Evolutionary conservation across 2,113 vertebrate genomes (phyloP).

Genomic region (Desmodus rotundus): DNA sequence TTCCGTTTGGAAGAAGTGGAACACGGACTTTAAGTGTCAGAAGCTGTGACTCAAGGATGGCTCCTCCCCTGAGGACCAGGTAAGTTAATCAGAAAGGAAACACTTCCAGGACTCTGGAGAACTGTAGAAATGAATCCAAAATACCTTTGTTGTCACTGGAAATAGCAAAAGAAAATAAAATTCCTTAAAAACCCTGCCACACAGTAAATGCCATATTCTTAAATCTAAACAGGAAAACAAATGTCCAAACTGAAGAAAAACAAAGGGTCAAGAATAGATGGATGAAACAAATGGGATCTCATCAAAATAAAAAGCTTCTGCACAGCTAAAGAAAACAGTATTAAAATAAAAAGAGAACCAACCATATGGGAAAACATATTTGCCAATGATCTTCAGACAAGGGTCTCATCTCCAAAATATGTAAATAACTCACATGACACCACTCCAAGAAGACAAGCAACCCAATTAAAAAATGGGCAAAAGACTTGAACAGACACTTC

Average conservation of each 20-base stretch:
- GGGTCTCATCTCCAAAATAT: no score
- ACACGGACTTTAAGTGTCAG: neutral
- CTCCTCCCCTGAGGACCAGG: neutral
- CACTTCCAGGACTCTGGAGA: neutral
- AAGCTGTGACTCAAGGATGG: neutral
- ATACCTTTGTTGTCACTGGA: neutral
- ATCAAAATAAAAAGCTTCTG: no score
- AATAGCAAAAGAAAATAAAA: neutral
- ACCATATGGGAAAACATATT: no score
- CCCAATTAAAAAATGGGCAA: no score
- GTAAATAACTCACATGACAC: no score
- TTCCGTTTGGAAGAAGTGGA: neutral
- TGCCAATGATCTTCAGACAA: no score
- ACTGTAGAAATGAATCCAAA: neutral
- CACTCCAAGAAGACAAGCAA: no score
- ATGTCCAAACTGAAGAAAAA: constrained; percentile 27
- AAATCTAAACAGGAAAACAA: constrained; percentile 16
- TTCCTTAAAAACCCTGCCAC: neutral
- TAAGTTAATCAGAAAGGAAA: constrained; percentile 5
- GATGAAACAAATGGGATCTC: no score
- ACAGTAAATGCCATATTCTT: neutral
- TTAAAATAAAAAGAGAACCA: no score
- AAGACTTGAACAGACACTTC: no score
- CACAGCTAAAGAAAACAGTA: no score
- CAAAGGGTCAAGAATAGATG: neutral